Base-by-base conservation (phyloP, 2,113 vertebrate genomes). In the Thamnaconus septentrionalis region DNA sequence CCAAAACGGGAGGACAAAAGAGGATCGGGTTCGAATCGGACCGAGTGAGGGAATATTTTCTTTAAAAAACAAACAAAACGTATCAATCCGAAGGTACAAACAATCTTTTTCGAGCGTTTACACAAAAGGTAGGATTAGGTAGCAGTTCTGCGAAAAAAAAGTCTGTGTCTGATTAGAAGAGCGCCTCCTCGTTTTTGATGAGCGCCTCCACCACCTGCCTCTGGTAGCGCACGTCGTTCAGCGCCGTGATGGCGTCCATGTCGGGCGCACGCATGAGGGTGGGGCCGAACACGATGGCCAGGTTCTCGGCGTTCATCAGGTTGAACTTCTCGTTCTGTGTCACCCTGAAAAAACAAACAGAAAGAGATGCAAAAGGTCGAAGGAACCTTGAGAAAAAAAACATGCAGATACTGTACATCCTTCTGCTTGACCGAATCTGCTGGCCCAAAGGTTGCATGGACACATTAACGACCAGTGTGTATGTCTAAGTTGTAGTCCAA, bases 121-220 rank as follows among this genome's bases (percentile, higher is more conserved):
- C 88, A 91, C 89, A 43, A 88, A 92, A 90, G 80, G 71, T 31
- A 60, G 31, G 60, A 77, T 69, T 72, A 78, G 62, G 73, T 84
- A 81, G 86, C 81, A 8, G 45, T 46, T 46, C n/a, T 80, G 68
- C 88, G 86, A 87, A 91, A 87, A 84, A 91, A 91, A 91, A 93
- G 90, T 93, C 90, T 90, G 85, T 76, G 51, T 82, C 84, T 73
- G 79, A 89, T 91, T 76, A 93, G 88, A 98, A 98, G 90, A 99
- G 94, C 91, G 93, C 93, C 69, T 98, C 95, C 89, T 96, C 96
- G 3, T 98, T 97, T 88, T 98, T 97, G 87, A 99, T 99, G 79
- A 99, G 96, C 85, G 93, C 91, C 91, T 99, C 97, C 88, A 99
- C 96, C 93, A 99, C 96, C 85, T 98, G 96, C 89, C 97, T 94